phyloP scores from a whole-genome alignment of 1,140 invertebrate species.

The Penaeus indicus region DNA sequence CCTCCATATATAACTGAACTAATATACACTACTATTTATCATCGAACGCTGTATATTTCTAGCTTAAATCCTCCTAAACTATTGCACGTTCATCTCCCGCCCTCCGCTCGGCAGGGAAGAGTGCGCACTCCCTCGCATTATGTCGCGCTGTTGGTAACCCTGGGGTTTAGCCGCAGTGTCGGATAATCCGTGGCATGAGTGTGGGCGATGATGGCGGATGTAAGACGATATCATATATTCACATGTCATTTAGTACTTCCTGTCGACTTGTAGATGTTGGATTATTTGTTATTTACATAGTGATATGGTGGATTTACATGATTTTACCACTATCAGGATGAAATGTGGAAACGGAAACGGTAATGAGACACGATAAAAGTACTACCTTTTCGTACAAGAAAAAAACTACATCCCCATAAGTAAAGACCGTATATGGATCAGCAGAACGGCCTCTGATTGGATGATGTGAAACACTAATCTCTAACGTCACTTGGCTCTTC shows the following conservation, averaged over 20 bases:
- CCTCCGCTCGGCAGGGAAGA: not conserved
- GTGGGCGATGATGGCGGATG: constrained; percentile 21
- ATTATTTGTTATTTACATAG: not conserved
- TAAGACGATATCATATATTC: not conserved
- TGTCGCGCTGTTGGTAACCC: constrained; percentile 41
- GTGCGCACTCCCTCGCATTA: not conserved
- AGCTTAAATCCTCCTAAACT: not conserved
- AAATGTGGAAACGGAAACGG: not conserved
- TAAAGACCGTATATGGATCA: constrained; percentile 57
- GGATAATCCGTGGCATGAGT: constrained; percentile 60
- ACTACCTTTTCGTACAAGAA: constrained; percentile 10
- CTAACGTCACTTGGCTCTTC: constrained; percentile 34
- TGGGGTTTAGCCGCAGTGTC: constrained; percentile 61
- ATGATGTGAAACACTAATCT: constrained; percentile 37
- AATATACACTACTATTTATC: not conserved
- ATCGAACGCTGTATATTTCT: not conserved
- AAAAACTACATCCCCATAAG: constrained; percentile 1
- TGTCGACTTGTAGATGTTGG: not conserved
- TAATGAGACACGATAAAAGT: not conserved
- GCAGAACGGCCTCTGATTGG: constrained; percentile 37
- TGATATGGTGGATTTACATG: not conserved
- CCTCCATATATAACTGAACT: not conserved
- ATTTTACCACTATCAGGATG: not conserved
- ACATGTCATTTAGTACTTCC: not conserved
- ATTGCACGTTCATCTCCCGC: not conserved